These are phyloP conservation scores for Plagiodera versicolora DNA, from an alignment of 2,888 invertebrate species.

Conservation along the genomic window DNA sequence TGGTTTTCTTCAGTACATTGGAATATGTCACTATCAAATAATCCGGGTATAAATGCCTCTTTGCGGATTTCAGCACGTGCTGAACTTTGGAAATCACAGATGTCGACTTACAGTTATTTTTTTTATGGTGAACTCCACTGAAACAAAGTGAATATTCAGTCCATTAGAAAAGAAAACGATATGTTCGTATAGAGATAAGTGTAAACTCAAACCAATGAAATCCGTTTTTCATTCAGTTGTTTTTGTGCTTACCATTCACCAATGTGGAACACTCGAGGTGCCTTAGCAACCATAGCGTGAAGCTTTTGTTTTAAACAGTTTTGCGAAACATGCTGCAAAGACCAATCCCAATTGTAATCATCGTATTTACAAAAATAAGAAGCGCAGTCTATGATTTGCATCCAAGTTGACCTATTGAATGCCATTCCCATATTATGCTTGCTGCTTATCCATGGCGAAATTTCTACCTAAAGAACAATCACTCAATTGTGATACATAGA, in stretches of 20 bases:
- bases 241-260: constrained; percentile 97
- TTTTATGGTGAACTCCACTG: constrained; percentile 96
- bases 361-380: constrained; percentile 93
- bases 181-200: background rate
- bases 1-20: constrained; percentile 71
- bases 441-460: constrained; percentile 93
- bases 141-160: constrained; percentile 45
- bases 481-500: background rate
- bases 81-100: constrained; percentile 83
- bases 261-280: constrained; percentile 96
- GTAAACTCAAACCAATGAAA: background rate
- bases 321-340: constrained; percentile 87
- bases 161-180: background rate
- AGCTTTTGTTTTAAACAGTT: constrained; percentile 76
- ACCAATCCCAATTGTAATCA: constrained; percentile 99
- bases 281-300: constrained; percentile 86
- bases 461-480: constrained; percentile 70
- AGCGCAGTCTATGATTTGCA: constrained; percentile 76
- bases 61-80: constrained; percentile 72
- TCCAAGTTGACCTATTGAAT: constrained; percentile 88
- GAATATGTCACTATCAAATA: constrained; percentile 68
- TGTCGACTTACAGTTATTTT: constrained; percentile 85
- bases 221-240: too few relatives aligned
- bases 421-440: constrained; percentile 99
- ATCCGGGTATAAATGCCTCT: constrained; percentile 70